Percentiles rank a stretch among this genome's conserved stretches.
phyloP scores from a whole-genome alignment of 2,797 vertebrate species.

The Odontamblyopus lacepedii region DNA sequence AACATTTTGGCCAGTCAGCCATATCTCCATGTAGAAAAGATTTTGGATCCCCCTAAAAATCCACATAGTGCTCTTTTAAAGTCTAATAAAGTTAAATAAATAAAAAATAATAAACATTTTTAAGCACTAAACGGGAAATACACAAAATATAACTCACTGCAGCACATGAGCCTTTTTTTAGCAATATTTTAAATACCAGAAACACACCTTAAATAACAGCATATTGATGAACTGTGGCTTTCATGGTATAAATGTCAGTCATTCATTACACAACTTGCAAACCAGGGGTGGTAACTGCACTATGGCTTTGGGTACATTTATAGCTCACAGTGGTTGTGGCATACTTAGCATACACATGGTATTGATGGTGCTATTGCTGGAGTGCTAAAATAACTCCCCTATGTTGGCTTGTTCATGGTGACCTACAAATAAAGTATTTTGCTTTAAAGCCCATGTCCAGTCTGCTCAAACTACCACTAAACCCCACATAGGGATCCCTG shows the following conservation, averaged over 20 bases:
- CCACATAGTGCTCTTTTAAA: background rate
- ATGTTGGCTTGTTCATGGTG: slow-evolving; percentile 31
- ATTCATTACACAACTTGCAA: slow-evolving; percentile 14
- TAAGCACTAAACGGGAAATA: too few species aligned
- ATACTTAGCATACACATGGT: slow-evolving; percentile 29
- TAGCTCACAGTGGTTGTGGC: slow-evolving; percentile 28
- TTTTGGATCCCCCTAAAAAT: background rate
- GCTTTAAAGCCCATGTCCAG: slow-evolving; percentile 45
- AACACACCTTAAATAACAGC: background rate
- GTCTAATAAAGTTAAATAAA: background rate
- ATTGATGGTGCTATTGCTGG: slow-evolving; percentile 35
- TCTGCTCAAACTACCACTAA: slow-evolving; percentile 35
- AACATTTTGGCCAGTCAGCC: background rate
- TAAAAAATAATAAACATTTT: too few species aligned
- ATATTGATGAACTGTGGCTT: background rate
- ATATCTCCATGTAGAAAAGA: background rate
- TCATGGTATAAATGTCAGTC: slow-evolving; percentile 3
- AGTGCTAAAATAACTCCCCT: slow-evolving; percentile 34
- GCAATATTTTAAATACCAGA: background rate
- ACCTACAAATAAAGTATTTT: slow-evolving; percentile 53
- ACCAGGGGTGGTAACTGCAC: slow-evolving; percentile 6
- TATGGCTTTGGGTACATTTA: slow-evolving; percentile 19
- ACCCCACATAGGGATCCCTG: slow-evolving; percentile 47
- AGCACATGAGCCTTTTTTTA: background rate
- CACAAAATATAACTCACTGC: too few species aligned